Percentiles rank a stretch among this genome's conserved stretches.
Conservation (phyloP, 2,797 vertebrate species). For the Xyrichtys novacula region DNA sequence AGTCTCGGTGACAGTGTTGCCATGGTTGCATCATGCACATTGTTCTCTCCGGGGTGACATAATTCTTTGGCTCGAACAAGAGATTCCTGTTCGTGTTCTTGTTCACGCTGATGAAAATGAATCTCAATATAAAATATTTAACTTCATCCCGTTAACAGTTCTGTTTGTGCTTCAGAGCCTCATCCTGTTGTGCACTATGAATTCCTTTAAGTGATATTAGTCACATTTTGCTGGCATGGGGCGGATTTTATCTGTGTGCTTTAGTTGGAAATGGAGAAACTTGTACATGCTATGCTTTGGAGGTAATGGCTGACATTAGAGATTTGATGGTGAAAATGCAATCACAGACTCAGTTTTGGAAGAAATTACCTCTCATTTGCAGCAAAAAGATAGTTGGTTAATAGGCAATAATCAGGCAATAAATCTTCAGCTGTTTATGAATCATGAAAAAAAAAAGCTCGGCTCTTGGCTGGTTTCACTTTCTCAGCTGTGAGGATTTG, state of each 20-base stretch:
- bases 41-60: slow-evolving; percentile 59
- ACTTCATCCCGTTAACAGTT: not conserved
- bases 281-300: not conserved
- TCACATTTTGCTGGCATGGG: not conserved
- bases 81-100: slow-evolving; percentile 27
- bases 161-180: not conserved
- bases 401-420: not conserved
- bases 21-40: slow-evolving; percentile 64
- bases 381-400: not conserved
- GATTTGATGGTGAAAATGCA: not conserved
- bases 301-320: not conserved
- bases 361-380: not conserved
- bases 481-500: not conserved
- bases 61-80: slow-evolving; percentile 40
- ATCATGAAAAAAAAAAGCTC: not conserved
- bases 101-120: slow-evolving; percentile 8
- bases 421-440: not conserved
- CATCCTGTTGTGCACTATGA: not conserved
- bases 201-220: slow-evolving; percentile 1
- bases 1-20: slow-evolving; percentile 50
- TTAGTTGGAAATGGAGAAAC: not conserved
- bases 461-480: not conserved
- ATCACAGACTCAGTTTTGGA: not conserved
- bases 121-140: slow-evolving; percentile 21
- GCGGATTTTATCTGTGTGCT: not conserved